A percentile compares a stretch with the other conserved stretches of the same genome.
These are phyloP conservation scores for Pomacea maculata DNA, from an alignment of 1,140 invertebrate genomes.

Conservation along the genomic window DNA sequence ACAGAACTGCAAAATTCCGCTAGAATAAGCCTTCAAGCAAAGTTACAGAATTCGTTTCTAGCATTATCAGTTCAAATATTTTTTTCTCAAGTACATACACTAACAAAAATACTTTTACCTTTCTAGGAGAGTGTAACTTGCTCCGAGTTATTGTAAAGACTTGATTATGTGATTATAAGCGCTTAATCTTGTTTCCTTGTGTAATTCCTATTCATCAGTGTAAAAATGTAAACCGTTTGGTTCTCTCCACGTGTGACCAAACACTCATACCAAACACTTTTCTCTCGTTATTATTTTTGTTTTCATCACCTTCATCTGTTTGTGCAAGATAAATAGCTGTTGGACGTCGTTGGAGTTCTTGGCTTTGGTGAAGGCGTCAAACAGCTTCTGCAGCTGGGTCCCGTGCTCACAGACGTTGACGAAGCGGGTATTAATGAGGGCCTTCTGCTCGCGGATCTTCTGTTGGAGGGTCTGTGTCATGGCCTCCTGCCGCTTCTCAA, in stretches of 20 bases:
- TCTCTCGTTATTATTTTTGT: not conserved
- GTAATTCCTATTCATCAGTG: not conserved
- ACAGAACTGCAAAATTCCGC: too few species aligned
- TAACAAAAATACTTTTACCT: too few species aligned
- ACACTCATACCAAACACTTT: not conserved
- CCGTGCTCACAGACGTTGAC: conserved; percentile 51
- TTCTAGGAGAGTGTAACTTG: too few species aligned
- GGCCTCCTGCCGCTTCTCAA: conserved; percentile 55
- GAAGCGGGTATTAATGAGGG: conserved; percentile 49
- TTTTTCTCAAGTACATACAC: too few species aligned
- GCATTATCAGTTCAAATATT: too few species aligned
- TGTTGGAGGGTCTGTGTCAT: conserved; percentile 47
- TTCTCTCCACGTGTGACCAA: not conserved
- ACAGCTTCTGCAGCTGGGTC: conserved; percentile 52
- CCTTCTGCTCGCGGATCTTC: conserved; percentile 52
- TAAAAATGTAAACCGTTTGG: not conserved
- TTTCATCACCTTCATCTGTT: conserved; percentile 46
- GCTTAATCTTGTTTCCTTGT: too few species aligned
- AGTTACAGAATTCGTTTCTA: too few species aligned
- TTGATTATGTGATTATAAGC: too few species aligned
- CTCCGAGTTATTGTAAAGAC: too few species aligned
- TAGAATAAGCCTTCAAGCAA: too few species aligned
- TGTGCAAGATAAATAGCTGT: conserved; percentile 52
- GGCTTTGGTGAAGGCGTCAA: conserved; percentile 51
- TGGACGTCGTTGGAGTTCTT: conserved; percentile 48